Evolutionary conservation across 1,140 invertebrate genomes (phyloP), one percentile per base, ranked within the genome.

Genomic region (Drosophila guanche): DNA sequence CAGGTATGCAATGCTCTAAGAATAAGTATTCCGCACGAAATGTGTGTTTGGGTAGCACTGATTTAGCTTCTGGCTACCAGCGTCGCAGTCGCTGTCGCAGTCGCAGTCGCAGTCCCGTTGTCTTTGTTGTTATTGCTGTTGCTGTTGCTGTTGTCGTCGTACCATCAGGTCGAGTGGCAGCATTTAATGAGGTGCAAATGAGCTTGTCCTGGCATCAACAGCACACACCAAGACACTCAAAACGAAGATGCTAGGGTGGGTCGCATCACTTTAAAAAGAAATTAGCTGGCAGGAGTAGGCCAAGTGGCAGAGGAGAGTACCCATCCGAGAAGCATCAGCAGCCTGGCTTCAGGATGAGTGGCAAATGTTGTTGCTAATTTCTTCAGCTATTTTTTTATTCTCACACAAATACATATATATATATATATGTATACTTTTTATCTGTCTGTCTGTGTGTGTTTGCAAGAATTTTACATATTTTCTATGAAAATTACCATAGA

Each of bases 181-280:
- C 75, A 90, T 90, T 86, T 90, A 89, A 89, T 89, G 85, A 89
- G 85, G 86, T 89, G 85, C 85, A 89, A 89, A 89, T 89, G 85
- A 89, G 85, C 80, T 89, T 89, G 80, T 89, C 63, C 56, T 68
- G 69, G 73, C 75, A 83, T 46, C 63, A 61, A 59, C 62, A 43
- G 33, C 57, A 20, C n/a, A 1, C 16, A 50, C 37, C 59, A 70
- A 20, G 20, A 57, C 40, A 56, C 45, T 47, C 29, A 48, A 46
- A 37, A 58, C 59, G 58, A 48, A 51, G 63, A 20, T 22, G 54
- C 61, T 29, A 33, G 40, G 12, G 16, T 23, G 45, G 29, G 81
- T 74, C 73, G 81, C 77, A 73, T 65, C 81, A 86, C 83, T 86
- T 85, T 86, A 81, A 81, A 86, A 77, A 79, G 81, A 86, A 86